phyloP scores from a whole-genome alignment of 1,140 invertebrate species.

The Phymorhynchus buccinoides region DNA sequence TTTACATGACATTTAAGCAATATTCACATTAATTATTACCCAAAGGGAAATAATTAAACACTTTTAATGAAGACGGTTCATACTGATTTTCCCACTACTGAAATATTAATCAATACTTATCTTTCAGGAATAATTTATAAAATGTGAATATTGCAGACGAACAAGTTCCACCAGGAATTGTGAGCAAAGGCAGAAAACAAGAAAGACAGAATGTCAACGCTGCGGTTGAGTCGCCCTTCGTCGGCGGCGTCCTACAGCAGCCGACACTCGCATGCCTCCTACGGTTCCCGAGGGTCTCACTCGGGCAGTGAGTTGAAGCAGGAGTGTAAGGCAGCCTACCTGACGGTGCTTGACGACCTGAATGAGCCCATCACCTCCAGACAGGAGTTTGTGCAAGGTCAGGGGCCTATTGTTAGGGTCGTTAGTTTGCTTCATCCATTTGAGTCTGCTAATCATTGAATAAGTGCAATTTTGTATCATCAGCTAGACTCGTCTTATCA shows the following conservation, averaged over 20 bases:
- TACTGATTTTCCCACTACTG: background rate
- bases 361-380: constrained; percentile 61
- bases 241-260: constrained; percentile 47
- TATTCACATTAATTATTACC: too few relatives aligned
- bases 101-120: background rate
- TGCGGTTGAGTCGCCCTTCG: constrained; percentile 47
- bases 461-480: background rate
- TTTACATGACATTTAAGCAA: too few relatives aligned
- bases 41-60: too few relatives aligned
- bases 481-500: too few relatives aligned
- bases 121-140: background rate
- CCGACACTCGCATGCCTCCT: constrained; percentile 21
- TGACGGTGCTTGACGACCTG: constrained; percentile 62
- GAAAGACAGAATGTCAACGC: constrained; percentile 42
- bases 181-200: background rate
- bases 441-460: background rate
- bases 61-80: background rate
- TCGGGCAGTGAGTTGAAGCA: constrained; percentile 46
- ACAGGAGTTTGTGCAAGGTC: constrained; percentile 58
- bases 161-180: background rate
- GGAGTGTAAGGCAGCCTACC: constrained; percentile 68
- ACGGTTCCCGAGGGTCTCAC: background rate
- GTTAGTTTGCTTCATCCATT: too few relatives aligned
- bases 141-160: background rate
- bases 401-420: background rate